phyloP scores from a whole-genome alignment of 2,113 vertebrate species.

The Glaucomys volans region DNA sequence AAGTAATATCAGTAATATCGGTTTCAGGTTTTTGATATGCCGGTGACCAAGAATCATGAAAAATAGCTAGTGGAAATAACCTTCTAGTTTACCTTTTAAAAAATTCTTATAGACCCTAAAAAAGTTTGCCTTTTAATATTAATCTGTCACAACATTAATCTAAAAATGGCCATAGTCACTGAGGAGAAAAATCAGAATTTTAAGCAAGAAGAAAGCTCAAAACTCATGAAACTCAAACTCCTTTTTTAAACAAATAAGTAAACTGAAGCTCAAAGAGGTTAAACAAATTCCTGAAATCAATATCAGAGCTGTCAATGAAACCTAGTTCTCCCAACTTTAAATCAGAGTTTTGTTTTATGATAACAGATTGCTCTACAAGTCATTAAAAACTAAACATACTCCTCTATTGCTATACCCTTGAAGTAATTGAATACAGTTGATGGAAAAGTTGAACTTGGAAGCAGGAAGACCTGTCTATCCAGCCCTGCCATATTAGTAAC shows the following conservation, averaged over 20 bases:
- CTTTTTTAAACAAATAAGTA: constrained; percentile 21
- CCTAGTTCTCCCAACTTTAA: constrained; percentile 38
- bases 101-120: not conserved
- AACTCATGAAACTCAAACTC: not conserved
- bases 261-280: not conserved
- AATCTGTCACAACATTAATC: constrained; percentile 10
- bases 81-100: not conserved
- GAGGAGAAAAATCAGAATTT: constrained; percentile 34
- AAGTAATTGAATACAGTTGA: constrained; percentile 34
- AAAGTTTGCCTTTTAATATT: constrained; percentile 54
- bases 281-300: not conserved
- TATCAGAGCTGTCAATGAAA: constrained; percentile 38
- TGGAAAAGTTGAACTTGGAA: not conserved
- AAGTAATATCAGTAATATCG: constrained; percentile 1
- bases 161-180: constrained; percentile 20
- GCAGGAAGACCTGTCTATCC: constrained; percentile 28
- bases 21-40: constrained; percentile 40
- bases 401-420: constrained; percentile 32
- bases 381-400: constrained; percentile 39
- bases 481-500: not conserved
- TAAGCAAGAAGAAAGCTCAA: constrained; percentile 17
- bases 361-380: constrained; percentile 47
- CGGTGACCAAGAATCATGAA: not conserved
- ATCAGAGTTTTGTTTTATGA: constrained; percentile 26
- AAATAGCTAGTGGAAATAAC: not conserved